Conservation (phyloP, 2,113 vertebrate genomes). For the Neolamprologus kungweensis region DNA sequence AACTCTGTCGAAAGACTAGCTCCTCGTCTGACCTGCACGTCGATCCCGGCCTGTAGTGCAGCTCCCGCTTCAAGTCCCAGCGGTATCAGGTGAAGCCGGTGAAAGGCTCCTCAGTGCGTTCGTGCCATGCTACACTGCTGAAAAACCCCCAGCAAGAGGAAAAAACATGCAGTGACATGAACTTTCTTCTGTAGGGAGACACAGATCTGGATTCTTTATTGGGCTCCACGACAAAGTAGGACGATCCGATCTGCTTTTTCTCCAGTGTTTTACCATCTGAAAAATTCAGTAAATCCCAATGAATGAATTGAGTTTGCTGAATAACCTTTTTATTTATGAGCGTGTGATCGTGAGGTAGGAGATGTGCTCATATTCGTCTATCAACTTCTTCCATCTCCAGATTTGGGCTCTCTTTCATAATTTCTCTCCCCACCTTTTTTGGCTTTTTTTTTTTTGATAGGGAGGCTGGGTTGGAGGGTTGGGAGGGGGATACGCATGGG, state of each 20-base stretch:
- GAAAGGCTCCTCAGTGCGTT: constrained; percentile 60
- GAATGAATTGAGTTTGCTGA: not conserved
- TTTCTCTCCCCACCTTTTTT: not conserved
- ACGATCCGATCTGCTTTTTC: constrained; percentile 30
- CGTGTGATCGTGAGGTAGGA: not conserved
- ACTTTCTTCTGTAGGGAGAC: constrained; percentile 27
- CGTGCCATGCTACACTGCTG: constrained; percentile 54
- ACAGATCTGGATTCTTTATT: constrained; percentile 33
- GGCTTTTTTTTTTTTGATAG: not conserved
- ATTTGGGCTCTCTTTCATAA: not conserved
- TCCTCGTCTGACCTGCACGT: constrained; percentile 66
- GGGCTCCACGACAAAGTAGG: constrained; percentile 20
- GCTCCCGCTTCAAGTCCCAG: constrained; percentile 54
- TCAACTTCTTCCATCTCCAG: not conserved
- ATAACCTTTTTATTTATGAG: not conserved
- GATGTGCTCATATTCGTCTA: not conserved
- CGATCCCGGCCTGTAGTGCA: constrained; percentile 40
- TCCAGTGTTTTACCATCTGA: constrained; percentile 7
- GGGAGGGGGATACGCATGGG: not conserved
- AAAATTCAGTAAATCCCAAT: not conserved
- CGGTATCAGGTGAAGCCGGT: constrained; percentile 61
- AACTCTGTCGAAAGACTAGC: constrained; percentile 57
- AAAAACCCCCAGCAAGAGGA: constrained; percentile 27
- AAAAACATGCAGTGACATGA: constrained; percentile 57
- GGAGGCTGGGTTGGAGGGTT: not conserved